Conservation (phyloP, 2,113 vertebrate genomes). For the Rutilus rutilus region DNA sequence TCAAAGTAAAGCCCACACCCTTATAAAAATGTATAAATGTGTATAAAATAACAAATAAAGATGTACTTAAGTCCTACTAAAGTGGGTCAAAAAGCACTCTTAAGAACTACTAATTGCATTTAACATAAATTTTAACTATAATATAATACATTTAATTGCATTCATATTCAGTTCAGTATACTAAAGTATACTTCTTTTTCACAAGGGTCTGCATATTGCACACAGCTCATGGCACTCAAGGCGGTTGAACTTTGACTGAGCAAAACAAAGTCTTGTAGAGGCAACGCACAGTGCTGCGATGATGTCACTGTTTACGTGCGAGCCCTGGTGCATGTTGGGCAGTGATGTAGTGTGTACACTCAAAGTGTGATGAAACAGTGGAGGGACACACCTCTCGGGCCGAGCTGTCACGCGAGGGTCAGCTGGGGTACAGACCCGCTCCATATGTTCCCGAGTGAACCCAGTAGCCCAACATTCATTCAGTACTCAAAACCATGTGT, state of each 20-base stretch:
- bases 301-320: not conserved
- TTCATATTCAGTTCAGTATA: too few relatives aligned
- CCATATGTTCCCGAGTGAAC: slow-evolving; percentile 42
- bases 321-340: not conserved
- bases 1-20: not conserved
- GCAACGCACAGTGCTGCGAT: not conserved
- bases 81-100: not conserved
- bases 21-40: not conserved
- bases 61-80: not conserved
- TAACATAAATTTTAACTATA: not conserved
- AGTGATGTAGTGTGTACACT: slow-evolving; percentile 1
- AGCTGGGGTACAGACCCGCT: slow-evolving; percentile 19
- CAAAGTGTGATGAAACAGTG: slow-evolving; percentile 14
- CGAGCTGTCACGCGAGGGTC: slow-evolving; percentile 38
- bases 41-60: not conserved
- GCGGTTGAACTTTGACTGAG: not conserved
- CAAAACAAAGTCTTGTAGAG: not conserved
- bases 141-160: not conserved
- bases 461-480: slow-evolving; percentile 60
- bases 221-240: not conserved
- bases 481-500: slow-evolving; percentile 62
- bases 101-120: not conserved
- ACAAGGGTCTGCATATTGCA: not conserved
- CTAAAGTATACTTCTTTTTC: not conserved
- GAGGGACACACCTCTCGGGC: not conserved